Percentiles rank a stretch among this genome's conserved stretches.
phyloP scores from a whole-genome alignment of 2,113 vertebrate genomes.

The Apistogramma diplotaenia region DNA sequence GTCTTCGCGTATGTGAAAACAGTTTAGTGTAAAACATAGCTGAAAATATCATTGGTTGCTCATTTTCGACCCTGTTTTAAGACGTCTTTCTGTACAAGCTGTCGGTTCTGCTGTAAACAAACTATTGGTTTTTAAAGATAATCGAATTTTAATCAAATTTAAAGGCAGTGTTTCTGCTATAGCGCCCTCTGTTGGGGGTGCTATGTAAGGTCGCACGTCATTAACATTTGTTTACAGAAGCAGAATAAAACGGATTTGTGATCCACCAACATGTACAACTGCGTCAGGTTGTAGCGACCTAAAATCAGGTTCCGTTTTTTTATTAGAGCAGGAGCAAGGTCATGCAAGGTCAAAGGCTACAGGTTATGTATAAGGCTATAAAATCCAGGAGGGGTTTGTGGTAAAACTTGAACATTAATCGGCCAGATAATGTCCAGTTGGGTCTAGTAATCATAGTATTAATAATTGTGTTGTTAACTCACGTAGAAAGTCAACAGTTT shows the following conservation, averaged over 20 bases:
- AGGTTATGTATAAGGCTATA: neutral
- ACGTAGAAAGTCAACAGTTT: neutral
- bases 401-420: neutral
- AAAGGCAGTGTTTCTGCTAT: neutral
- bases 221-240: constrained; percentile 12
- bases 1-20: neutral
- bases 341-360: neutral
- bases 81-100: neutral
- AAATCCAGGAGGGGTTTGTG: neutral
- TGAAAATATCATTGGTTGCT: neutral
- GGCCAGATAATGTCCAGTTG: neutral
- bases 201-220: neutral
- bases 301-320: neutral
- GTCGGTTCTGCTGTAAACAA: neutral
- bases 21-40: neutral
- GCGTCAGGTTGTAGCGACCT: neutral
- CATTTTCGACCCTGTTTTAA: neutral
- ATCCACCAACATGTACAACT: neutral
- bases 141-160: neutral
- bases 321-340: neutral
- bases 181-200: constrained; percentile 14
- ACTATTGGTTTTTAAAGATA: no score
- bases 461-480: no score
- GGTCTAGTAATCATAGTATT: neutral
- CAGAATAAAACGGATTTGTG: neutral